Evolutionary conservation across 2,888 invertebrate genomes (phyloP).

Genomic region (Craniophora ligustri): DNA sequence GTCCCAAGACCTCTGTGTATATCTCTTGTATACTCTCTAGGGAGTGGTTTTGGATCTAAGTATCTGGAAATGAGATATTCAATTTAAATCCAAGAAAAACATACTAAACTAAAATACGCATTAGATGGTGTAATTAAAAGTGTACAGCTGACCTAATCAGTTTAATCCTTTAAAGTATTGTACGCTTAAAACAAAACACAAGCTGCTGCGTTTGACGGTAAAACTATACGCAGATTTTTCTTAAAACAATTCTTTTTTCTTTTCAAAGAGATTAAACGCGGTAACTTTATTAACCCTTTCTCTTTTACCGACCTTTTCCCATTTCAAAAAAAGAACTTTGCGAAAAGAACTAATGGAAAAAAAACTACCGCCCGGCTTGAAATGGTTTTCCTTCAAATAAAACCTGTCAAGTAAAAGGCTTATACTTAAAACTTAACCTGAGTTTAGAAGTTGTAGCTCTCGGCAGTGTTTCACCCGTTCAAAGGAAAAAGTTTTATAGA

Average conservation of each 20-base stretch:
- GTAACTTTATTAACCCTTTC: not conserved
- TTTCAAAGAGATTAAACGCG: not conserved
- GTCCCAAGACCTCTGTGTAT: too few species aligned
- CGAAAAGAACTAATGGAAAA: constrained; percentile 26
- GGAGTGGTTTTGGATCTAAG: too few species aligned
- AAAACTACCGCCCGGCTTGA: constrained; percentile 5
- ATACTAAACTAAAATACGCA: too few species aligned
- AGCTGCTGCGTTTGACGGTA: too few species aligned
- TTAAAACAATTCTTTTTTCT: not conserved
- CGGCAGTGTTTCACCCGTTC: constrained; percentile 46
- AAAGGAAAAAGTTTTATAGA: constrained; percentile 49
- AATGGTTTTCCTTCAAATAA: constrained; percentile 46
- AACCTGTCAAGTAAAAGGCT: constrained; percentile 45
- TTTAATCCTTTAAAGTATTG: too few species aligned
- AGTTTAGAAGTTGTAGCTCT: constrained; percentile 39
- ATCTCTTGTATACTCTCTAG: too few species aligned
- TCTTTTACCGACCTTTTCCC: constrained; percentile 1
- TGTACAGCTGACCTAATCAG: too few species aligned
- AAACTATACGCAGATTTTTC: not conserved
- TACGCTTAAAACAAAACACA: too few species aligned
- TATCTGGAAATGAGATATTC: too few species aligned
- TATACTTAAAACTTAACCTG: constrained; percentile 44
- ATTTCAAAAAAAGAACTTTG: constrained; percentile 21
- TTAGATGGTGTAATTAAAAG: too few species aligned
- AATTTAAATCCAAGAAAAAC: too few species aligned